Evolutionary conservation across 2,113 vertebrate species (phyloP).

Genomic region (Eolophus roseicapilla): DNA sequence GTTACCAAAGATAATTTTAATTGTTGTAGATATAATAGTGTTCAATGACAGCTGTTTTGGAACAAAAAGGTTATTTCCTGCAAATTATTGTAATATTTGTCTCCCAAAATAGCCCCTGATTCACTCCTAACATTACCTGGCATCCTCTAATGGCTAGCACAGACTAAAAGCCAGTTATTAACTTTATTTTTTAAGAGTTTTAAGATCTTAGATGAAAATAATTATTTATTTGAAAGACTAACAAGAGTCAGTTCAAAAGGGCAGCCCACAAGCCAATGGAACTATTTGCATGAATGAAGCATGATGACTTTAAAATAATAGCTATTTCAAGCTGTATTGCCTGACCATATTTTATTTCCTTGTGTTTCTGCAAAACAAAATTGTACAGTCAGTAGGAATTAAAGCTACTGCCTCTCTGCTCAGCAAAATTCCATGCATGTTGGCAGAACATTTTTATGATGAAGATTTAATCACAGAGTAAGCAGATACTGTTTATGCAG

Average conservation of each 20-base stretch:
- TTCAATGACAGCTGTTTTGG: constrained; percentile 83
- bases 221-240: neutral
- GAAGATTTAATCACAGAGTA: neutral
- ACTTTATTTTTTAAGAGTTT: constrained; percentile 36
- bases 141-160: constrained; percentile 66
- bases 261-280: neutral
- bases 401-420: neutral
- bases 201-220: constrained; percentile 24
- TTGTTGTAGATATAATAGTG: constrained; percentile 84
- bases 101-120: constrained; percentile 80
- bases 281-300: neutral
- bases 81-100: constrained; percentile 80
- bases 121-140: constrained; percentile 77
- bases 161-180: constrained; percentile 43
- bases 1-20: constrained; percentile 84
- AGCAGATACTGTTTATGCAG: neutral
- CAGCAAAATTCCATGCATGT: neutral
- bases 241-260: neutral
- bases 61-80: constrained; percentile 86
- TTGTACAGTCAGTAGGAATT: neutral
- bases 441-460: neutral
- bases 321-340: neutral
- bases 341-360: neutral
- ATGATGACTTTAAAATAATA: neutral
- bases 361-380: neutral